Percentiles rank a stretch among this genome's conserved stretches.
These are phyloP conservation scores for Celastrina argiolus DNA, from an alignment of 2,888 invertebrate genomes.

Conservation along the genomic window DNA sequence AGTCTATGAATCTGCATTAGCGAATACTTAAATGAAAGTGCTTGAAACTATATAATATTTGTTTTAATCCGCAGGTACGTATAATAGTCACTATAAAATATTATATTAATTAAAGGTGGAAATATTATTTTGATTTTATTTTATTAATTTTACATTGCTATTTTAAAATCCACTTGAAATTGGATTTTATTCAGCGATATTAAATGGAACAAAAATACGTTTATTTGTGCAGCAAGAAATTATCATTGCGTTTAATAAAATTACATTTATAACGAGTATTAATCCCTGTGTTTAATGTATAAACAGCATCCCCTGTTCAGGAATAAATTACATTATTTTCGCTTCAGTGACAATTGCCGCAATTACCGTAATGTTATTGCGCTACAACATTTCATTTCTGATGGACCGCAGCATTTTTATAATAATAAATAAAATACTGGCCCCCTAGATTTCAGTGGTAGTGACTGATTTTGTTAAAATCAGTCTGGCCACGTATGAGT, in stretches of 20 bases:
- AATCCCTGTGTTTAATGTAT: conserved; percentile 12
- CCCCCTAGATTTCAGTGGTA: no score
- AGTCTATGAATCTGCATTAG: neutral
- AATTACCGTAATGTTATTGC: conserved; percentile 29
- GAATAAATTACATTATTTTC: conserved; percentile 28
- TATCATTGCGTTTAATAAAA: conserved; percentile 5
- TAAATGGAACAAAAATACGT: neutral
- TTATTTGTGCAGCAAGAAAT: neutral
- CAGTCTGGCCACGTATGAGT: no score
- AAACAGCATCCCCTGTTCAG: conserved; percentile 8
- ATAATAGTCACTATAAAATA: no score
- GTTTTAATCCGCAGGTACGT: neutral
- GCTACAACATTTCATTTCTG: conserved; percentile 22
- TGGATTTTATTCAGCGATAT: neutral
- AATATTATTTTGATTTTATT: neutral
- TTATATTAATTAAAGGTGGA: neutral
- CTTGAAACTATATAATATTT: neutral
- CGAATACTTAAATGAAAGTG: neutral
- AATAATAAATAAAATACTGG: no score
- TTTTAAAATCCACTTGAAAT: neutral
- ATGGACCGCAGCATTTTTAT: neutral
- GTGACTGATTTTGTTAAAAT: no score
- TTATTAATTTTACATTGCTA: neutral
- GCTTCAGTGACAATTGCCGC: conserved; percentile 27
- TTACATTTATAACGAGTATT: conserved; percentile 1